Base-by-base conservation (phyloP, 2,888 invertebrate species). In the Tetragonisca angustula region DNA sequence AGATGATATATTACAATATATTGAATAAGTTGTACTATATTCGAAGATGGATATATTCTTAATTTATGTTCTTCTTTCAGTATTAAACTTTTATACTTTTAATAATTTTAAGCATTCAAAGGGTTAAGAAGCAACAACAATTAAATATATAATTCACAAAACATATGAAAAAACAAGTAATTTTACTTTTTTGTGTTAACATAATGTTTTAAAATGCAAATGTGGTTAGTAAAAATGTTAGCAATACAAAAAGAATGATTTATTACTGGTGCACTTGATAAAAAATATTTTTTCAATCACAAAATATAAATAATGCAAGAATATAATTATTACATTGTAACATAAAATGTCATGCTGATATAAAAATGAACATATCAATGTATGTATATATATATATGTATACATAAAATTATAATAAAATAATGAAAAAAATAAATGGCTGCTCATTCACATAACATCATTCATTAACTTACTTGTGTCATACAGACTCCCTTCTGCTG, bases 391-490 rank as follows among this genome's bases (percentile, higher is more conserved):
- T 36, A 67, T 68, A 72, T 64, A 27, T 79, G 69, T 78, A 76
- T 79, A 69, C 75, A 80, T 73, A 70, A 78, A 84, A 68, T 67
- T 9, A 61, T 74, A 72, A 68, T 81, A 59, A 81, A 70, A 79
- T 67, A 61, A 64, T 43, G 54, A 61, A 74, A 77, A 85, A 81
- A 81, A 74, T 32, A 32, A 54, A 79, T 73, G 86, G 79, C 59
- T 84, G 62, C 70, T 90, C 91, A 92, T 93, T 91, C 92, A 88
- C 91, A 92, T 84, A 90, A 91, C 89, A 90, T 90, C 91, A 86
- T 84, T 91, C 88, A 84, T 91, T 89, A 90, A 94, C 94, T 94
- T 94, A 94, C 94, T 94, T 94, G 94, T 88, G 91, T 92, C 92
- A 91, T 91, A 91, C 86, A 91, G 92, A 94, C 91, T 92, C 91